phyloP scores from a whole-genome alignment of 2,888 invertebrate genomes.

The Dryobota labecula region DNA sequence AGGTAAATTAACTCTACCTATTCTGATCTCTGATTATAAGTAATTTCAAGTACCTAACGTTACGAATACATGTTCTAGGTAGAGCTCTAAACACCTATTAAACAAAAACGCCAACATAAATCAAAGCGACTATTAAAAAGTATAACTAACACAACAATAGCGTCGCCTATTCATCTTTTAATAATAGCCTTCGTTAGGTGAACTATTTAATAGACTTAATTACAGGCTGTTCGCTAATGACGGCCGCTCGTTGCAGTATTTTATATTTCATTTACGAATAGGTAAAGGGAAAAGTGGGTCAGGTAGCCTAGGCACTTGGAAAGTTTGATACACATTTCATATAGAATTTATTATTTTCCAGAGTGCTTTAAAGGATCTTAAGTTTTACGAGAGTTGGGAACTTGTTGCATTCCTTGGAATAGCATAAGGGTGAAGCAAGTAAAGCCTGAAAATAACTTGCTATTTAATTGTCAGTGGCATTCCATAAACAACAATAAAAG shows the following conservation, averaged over 20 bases:
- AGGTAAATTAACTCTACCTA: too few species aligned
- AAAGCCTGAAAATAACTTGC: too few species aligned
- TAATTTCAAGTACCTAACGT: too few species aligned
- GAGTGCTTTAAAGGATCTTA: not conserved
- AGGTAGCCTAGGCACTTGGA: not conserved
- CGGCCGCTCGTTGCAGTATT: conserved; percentile 25
- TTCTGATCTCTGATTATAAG: too few species aligned
- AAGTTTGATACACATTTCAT: conserved; percentile 1
- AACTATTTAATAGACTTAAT: conserved; percentile 36
- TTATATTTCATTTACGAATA: conserved; percentile 23
- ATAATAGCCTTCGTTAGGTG: conserved; percentile 44
- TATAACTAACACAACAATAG: conserved; percentile 16
- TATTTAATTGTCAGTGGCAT: too few species aligned
- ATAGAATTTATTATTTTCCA: not conserved
- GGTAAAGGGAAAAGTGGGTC: conserved; percentile 30
- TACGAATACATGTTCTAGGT: not conserved
- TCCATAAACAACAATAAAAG: too few species aligned
- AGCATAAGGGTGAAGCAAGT: too few species aligned
- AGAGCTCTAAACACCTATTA: not conserved
- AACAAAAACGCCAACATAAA: not conserved
- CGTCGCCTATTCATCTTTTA: conserved; percentile 6
- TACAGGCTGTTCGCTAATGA: conserved; percentile 30
- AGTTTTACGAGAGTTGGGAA: conserved; percentile 12
- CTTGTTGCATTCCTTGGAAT: conserved; percentile 9
- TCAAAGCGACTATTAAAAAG: not conserved